Percentiles rank a stretch among this genome's conserved stretches.
Conservation (phyloP, 37 sponge, comb jelly and placozoan species). For the Axinella damicornis region DNA sequence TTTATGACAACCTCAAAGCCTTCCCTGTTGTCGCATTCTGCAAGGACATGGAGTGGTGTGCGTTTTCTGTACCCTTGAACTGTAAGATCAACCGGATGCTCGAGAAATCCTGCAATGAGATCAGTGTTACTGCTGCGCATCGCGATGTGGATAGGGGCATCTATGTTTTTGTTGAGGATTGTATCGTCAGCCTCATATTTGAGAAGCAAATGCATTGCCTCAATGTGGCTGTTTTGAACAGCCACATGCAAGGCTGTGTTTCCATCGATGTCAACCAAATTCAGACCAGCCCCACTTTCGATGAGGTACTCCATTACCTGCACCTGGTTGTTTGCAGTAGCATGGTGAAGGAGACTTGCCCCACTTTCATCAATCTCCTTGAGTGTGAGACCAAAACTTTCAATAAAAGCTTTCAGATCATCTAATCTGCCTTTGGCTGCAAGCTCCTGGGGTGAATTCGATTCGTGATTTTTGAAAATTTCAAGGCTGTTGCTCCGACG, state of each 20-base stretch:
- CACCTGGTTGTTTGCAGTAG: conserved; percentile 57
- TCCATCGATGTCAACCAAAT: conserved; percentile 70
- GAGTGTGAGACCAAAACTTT: conserved; percentile 15
- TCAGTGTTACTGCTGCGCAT: conserved; percentile 35
- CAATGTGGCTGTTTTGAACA: conserved; percentile 21
- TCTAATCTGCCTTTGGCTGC: conserved; percentile 51
- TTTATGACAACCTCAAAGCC: conserved; percentile 37
- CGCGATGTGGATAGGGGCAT: conserved; percentile 77
- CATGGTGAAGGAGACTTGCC: conserved; percentile 65
- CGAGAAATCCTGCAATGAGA: conserved; percentile 44
- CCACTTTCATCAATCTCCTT: conserved; percentile 40
- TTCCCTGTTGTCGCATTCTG: conserved; percentile 72
- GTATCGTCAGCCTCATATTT: conserved; percentile 46
- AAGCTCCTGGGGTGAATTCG: conserved; percentile 28
- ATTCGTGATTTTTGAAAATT: conserved; percentile 15
- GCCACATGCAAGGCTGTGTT: conserved; percentile 92
- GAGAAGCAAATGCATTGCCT: conserved; percentile 63
- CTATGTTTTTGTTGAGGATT: conserved; percentile 44
- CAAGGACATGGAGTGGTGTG: conserved; percentile 74
- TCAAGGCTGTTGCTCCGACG: too few relatives aligned
- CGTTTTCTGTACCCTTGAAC: conserved; percentile 53
- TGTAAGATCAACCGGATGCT: conserved; percentile 35
- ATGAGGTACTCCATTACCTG: conserved; percentile 71
- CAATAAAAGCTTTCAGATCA: conserved; percentile 32
- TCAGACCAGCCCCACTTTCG: conserved; percentile 60